These are phyloP conservation scores for Mareca strepera DNA, from an alignment of 2,797 vertebrate genomes.

Conservation along the genomic window DNA sequence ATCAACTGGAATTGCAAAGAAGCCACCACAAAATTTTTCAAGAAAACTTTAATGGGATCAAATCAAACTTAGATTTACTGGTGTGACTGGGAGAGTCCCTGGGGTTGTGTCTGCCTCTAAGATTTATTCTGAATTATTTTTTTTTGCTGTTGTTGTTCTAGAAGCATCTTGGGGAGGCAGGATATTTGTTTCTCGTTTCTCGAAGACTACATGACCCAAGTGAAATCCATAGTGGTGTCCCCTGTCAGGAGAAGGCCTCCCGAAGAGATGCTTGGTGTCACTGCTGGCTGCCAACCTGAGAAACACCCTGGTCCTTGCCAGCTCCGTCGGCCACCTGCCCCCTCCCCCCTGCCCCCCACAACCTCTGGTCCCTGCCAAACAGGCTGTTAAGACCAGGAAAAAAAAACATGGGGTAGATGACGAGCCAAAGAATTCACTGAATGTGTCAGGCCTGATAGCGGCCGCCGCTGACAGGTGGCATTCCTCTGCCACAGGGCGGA, in stretches of 20 bases:
- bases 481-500: conserved; percentile 27
- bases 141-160: neutral
- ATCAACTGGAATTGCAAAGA: neutral
- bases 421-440: conserved; percentile 75
- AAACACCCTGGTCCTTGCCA: conserved; percentile 44
- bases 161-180: neutral
- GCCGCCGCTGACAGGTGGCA: conserved; percentile 4
- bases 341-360: too few relatives aligned
- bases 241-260: neutral
- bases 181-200: neutral
- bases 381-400: conserved; percentile 60
- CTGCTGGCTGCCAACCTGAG: conserved; percentile 52
- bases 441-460: conserved; percentile 69
- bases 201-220: neutral
- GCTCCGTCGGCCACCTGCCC: conserved; percentile 31
- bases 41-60: neutral
- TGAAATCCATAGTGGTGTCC: neutral
- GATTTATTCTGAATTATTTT: neutral
- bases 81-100: neutral
- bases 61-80: neutral
- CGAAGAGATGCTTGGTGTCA: conserved; percentile 6
- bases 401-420: conserved; percentile 58
- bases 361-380: neutral
- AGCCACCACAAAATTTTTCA: neutral
- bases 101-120: neutral